These are phyloP conservation scores for Lamproptera curius DNA, from an alignment of 2,888 invertebrate genomes.

Conservation along the genomic window DNA sequence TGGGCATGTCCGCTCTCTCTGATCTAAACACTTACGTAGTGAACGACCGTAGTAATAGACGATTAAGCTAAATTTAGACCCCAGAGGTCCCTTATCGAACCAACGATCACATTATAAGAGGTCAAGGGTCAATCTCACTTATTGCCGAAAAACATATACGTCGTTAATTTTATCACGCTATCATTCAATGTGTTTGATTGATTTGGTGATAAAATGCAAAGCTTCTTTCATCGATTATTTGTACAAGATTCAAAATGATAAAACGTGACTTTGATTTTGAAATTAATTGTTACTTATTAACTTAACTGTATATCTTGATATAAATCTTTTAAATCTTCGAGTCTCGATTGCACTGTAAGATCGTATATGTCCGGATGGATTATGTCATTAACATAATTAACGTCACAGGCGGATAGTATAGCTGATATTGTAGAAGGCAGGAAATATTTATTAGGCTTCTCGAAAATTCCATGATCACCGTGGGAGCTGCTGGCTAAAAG, in stretches of 20 bases:
- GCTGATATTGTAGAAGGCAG: neutral
- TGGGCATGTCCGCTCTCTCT: slow-evolving; percentile 67
- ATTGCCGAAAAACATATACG: neutral
- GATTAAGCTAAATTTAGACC: slow-evolving; percentile 14
- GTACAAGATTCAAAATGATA: neutral
- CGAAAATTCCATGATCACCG: neutral
- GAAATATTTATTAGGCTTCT: neutral
- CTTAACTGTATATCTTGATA: no score
- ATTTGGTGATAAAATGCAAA: no score
- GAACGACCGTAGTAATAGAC: slow-evolving; percentile 28
- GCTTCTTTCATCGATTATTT: no score
- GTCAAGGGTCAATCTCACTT: neutral
- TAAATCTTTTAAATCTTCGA: no score
- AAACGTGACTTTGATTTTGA: neutral
- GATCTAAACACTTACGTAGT: slow-evolving; percentile 50
- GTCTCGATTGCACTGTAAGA: no score
- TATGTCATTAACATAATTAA: neutral
- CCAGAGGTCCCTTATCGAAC: slow-evolving; percentile 1
- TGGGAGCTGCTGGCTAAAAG: neutral
- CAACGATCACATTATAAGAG: neutral
- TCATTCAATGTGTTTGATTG: neutral
- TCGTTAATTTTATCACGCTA: neutral
- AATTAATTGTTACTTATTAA: neutral
- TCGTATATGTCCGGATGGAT: neutral
- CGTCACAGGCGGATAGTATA: neutral